Conservation (phyloP, 2,888 invertebrate species). For the Dicranocentrus wangi region DNA sequence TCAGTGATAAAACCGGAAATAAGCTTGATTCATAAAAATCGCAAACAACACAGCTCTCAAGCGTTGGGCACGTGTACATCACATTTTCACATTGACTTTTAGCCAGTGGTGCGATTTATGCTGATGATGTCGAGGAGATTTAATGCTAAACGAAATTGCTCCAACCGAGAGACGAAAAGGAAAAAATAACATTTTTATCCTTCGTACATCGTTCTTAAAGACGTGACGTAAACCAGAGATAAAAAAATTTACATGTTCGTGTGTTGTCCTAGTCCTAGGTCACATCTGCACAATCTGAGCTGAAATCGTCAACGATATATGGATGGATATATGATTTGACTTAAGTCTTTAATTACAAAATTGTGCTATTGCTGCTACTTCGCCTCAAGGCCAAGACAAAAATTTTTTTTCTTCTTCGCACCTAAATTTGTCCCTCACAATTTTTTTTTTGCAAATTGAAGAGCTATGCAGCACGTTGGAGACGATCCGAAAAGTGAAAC, state of each 20-base stretch:
- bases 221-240: not conserved
- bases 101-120: not conserved
- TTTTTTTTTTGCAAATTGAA: too few relatives aligned
- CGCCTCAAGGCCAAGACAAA: not conserved
- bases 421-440: too few relatives aligned
- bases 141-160: not conserved
- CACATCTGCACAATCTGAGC: constrained; percentile 6
- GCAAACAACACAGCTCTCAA: too few relatives aligned
- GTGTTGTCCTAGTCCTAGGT: constrained; percentile 3
- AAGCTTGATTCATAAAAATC: too few relatives aligned
- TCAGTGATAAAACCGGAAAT: too few relatives aligned
- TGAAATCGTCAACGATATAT: not conserved
- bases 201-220: constrained; percentile 3
- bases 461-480: too few relatives aligned
- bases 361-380: not conserved
- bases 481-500: not conserved
- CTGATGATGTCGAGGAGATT: not conserved
- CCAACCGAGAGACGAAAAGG: not conserved
- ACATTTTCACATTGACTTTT: constrained; percentile 3
- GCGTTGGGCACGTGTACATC: constrained; percentile 11
- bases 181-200: not conserved
- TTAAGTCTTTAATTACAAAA: not conserved
- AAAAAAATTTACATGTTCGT: not conserved
- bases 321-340: not conserved
- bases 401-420: not conserved